Conservation (phyloP, 2,113 vertebrate genomes). For the Leptocoma aspasia region DNA sequence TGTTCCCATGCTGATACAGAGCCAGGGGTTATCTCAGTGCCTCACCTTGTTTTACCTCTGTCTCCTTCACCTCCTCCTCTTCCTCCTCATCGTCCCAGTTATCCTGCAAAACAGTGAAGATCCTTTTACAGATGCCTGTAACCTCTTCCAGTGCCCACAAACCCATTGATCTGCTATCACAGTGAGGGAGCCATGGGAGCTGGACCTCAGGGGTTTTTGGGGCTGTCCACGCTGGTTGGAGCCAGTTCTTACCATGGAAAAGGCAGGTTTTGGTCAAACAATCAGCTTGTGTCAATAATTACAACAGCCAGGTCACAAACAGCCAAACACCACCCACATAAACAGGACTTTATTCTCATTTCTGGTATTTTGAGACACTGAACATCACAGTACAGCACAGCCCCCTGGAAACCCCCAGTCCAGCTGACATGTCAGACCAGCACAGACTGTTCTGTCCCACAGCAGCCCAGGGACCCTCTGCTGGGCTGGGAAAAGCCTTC, state of each 20-base stretch:
- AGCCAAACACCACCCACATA: not conserved
- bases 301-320: not conserved
- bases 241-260: not conserved
- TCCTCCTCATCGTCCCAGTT: conserved; percentile 96
- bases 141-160: not conserved
- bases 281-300: not conserved
- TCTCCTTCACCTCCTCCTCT: conserved; percentile 74
- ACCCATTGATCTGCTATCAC: fast-evolving
- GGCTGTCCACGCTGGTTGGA: fast-evolving
- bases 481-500: not conserved
- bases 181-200: not conserved
- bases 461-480: too few relatives aligned
- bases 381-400: fast-evolving
- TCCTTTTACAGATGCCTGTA: not conserved
- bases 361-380: fast-evolving
- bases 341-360: not conserved
- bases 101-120: conserved; percentile 75
- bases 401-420: not conserved
- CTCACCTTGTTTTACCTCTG: conserved; percentile 78
- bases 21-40: fast-evolving
- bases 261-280: not conserved
- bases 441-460: not conserved
- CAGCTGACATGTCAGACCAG: fast-evolving
- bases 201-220: not conserved
- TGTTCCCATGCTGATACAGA: not conserved